phyloP scores from a whole-genome alignment of 2,113 vertebrate species.

The Gambusia affinis region DNA sequence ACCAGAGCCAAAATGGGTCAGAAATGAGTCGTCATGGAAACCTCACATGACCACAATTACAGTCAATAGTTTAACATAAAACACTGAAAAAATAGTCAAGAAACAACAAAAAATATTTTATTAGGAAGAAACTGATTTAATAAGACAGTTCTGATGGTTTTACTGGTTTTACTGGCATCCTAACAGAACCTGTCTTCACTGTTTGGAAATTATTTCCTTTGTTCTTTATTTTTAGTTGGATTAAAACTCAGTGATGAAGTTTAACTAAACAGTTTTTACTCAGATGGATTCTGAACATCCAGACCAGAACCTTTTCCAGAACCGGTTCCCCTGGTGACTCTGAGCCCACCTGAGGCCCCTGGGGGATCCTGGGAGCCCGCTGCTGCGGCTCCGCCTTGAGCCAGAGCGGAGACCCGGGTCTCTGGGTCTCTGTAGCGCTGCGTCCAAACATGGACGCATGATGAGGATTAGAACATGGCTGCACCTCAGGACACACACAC shows the following conservation, averaged over 20 bases:
- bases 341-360: too few relatives aligned
- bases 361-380: neutral
- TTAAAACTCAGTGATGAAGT: neutral
- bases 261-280: too few relatives aligned
- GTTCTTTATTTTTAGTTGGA: neutral
- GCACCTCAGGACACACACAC: slow-evolving; percentile 16
- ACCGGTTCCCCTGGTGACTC: neutral
- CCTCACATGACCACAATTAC: too few relatives aligned
- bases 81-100: too few relatives aligned
- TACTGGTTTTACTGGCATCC: neutral
- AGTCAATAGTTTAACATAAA: too few relatives aligned
- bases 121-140: too few relatives aligned
- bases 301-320: too few relatives aligned
- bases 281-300: too few relatives aligned
- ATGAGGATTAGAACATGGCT: slow-evolving; percentile 57
- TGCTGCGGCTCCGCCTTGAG: slow-evolving; percentile 6
- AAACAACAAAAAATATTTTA: too few relatives aligned
- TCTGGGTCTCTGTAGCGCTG: slow-evolving; percentile 45
- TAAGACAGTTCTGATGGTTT: too few relatives aligned
- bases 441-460: slow-evolving; percentile 58
- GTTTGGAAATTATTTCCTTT: neutral
- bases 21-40: too few relatives aligned
- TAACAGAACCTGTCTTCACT: neutral
- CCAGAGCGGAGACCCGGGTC: slow-evolving; percentile 48
- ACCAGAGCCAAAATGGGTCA: too few relatives aligned